Base-by-base conservation (phyloP, 2,888 invertebrate species). In the Strigamia maritima region DNA sequence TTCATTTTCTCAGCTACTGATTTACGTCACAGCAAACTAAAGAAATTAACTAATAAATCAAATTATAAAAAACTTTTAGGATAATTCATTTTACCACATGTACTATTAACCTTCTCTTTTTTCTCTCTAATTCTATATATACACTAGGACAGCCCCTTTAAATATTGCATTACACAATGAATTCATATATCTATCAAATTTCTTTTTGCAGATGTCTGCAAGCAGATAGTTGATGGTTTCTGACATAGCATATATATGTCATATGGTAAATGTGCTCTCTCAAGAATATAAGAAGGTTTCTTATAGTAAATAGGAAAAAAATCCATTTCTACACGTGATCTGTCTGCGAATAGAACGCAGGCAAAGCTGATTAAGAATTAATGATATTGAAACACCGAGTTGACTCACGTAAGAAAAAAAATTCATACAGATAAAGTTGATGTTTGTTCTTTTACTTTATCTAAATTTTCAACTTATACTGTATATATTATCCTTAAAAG, bases 301-400 rank as follows among this genome's bases (percentile, higher is more conserved):
- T 19, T 54, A 19, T 1, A 19, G 22, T 54, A 54, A 44, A 44
- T 44, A 44, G 14, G 14, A 16, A 54, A 54, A 54, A 54, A 54
- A 19, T 19, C 16, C 19, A 44, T 54, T 54, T 22, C 54, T 19
- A n/a, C 54, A 19, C 19, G 54, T 54, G 54, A 54, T 54, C 54
- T 54, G 54, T 54, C 54, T 19, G 54, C 54, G 19, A 54, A 19
- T 19, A n/a, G 19, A 54, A 54, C n/a, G 19, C 54, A 54, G 19
- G 54, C 54, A 54, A 54, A 54, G 54, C 54, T 54, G 54, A 54
- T 54, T 54, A 54, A 54, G 54, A 54, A 54, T 54, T 54, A 54
- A 54, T 54, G 54, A 54, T 22, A 54, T 54, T n/a, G 19, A 54
- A 19, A 54, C n/a, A 54, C 54, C 54, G 19, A n/a, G 54, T 19